Percentiles rank a stretch among this genome's conserved stretches.
These are phyloP conservation scores for Apomyelois bistriatella DNA, from an alignment of 2,888 invertebrate genomes.

Conservation along the genomic window DNA sequence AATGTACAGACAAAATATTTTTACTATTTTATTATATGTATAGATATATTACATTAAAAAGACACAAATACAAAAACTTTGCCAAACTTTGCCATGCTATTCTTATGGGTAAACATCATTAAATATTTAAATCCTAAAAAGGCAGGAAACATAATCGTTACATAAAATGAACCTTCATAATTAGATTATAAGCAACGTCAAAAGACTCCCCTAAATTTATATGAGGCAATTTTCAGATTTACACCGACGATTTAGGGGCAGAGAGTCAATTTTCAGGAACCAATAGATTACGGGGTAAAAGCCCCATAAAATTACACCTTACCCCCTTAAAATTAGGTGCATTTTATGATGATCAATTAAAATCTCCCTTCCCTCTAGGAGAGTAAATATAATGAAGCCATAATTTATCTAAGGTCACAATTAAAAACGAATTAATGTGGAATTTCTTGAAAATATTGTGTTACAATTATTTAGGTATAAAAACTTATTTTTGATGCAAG, in stretches of 20 bases:
- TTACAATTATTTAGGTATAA: background rate
- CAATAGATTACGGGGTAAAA: constrained; percentile 10
- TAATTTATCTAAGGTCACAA: constrained; percentile 9
- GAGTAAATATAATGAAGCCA: constrained; percentile 11
- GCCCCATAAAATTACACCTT: constrained; percentile 12
- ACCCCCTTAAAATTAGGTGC: constrained; percentile 8
- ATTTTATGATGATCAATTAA: constrained; percentile 13
- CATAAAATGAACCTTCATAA: constrained; percentile 4
- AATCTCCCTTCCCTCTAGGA: background rate
- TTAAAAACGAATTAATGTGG: background rate
- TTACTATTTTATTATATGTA: too few relatives aligned
- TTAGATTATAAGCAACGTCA: constrained; percentile 6
- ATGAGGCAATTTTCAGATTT: constrained; percentile 9
- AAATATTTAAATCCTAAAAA: background rate
- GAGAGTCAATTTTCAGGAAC: constrained; percentile 13
- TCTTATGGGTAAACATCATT: background rate
- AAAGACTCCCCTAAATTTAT: constrained; percentile 2
- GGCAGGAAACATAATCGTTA: background rate
- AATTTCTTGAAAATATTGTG: background rate
- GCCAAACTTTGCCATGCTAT: too few relatives aligned
- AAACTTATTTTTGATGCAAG: too few relatives aligned
- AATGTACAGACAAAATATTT: too few relatives aligned
- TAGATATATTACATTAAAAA: too few relatives aligned
- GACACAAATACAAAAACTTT: too few relatives aligned
- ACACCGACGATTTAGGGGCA: constrained; percentile 8